Conservation (phyloP, 2,113 vertebrate genomes). For the Nanorana parkeri region DNA sequence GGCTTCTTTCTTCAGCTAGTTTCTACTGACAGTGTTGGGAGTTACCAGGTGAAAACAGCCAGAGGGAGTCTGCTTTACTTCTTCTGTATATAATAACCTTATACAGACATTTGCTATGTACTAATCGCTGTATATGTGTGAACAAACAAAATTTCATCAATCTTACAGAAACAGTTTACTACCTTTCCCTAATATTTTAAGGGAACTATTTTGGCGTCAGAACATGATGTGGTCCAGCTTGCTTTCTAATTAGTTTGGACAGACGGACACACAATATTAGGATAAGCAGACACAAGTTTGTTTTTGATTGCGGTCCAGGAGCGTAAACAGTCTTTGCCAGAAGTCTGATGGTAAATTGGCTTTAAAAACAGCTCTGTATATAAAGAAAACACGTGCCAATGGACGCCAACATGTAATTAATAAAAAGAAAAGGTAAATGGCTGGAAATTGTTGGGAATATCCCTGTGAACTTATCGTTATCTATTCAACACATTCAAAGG, state of each 20-base stretch:
- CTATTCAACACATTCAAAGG: too few relatives aligned
- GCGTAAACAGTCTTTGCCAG: neutral
- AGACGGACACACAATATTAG: neutral
- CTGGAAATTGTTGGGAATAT: too few relatives aligned
- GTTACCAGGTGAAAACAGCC: constrained; percentile 36
- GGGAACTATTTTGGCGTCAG: neutral
- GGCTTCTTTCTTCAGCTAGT: constrained; percentile 13
- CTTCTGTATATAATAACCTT: constrained; percentile 35
- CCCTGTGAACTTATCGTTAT: too few relatives aligned
- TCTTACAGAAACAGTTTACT: neutral
- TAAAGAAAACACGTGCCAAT: neutral
- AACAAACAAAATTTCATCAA: constrained; percentile 15
- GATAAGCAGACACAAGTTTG: neutral
- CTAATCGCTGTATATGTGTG: constrained; percentile 25
- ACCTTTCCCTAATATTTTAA: neutral
- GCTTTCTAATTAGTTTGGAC: neutral
- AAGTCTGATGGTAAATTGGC: neutral
- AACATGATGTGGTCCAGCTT: neutral
- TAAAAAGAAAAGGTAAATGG: too few relatives aligned
- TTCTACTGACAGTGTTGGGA: constrained; percentile 22
- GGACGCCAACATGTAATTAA: too few relatives aligned
- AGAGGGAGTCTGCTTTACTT: constrained; percentile 10
- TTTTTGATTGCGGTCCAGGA: neutral
- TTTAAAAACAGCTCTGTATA: neutral
- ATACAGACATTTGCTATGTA: constrained; percentile 1